Conservation (phyloP, 53 echinoderm and acorn worm species). For the Antedon mediterranea region DNA sequence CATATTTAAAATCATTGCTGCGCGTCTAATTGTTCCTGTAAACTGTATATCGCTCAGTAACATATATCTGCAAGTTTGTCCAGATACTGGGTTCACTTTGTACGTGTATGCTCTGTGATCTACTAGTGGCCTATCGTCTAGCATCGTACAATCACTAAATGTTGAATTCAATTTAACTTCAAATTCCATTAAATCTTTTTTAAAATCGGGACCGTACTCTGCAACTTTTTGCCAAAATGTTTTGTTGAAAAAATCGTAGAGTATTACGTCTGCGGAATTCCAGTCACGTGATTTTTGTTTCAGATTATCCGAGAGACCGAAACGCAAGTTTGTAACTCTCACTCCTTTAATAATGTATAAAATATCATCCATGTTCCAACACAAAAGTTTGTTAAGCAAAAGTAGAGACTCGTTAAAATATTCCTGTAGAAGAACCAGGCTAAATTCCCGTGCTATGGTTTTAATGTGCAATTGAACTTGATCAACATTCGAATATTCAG, state of each 20-base stretch:
- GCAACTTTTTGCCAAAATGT: constrained; percentile 36
- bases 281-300: constrained; percentile 12
- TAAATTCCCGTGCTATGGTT: constrained; percentile 19
- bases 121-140: neutral
- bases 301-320: neutral
- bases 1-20: no score
- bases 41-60: neutral
- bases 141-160: neutral
- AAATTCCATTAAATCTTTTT: constrained; percentile 25
- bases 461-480: constrained; percentile 9
- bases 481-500: neutral
- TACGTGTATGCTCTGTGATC: neutral
- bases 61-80: neutral
- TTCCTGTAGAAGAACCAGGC: constrained; percentile 41
- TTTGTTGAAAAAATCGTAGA: constrained; percentile 42
- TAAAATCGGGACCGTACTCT: constrained; percentile 28
- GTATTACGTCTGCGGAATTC: constrained; percentile 31
- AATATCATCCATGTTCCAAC: constrained; percentile 44
- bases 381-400: constrained; percentile 20
- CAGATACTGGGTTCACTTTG: neutral
- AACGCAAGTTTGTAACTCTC: constrained; percentile 3
- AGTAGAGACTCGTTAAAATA: constrained; percentile 49
- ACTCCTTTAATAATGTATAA: constrained; percentile 30
- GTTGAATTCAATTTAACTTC: neutral
- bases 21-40: neutral